These are phyloP conservation scores for Agrypnia vestita DNA, from an alignment of 1,140 invertebrate genomes.

Conservation along the genomic window DNA sequence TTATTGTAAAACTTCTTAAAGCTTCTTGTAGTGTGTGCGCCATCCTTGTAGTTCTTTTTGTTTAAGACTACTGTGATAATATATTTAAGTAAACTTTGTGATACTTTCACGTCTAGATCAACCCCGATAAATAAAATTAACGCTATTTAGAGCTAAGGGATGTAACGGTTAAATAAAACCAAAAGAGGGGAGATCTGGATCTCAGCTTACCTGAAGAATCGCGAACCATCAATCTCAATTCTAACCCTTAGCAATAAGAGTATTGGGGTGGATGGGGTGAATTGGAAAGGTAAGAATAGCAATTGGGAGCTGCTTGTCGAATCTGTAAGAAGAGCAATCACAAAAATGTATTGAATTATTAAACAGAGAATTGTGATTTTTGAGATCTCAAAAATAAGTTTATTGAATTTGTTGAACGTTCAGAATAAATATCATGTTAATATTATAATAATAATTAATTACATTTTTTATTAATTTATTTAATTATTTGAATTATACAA, in stretches of 20 bases:
- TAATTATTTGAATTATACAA: too few relatives aligned
- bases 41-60: too few relatives aligned
- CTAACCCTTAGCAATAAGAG: conserved; percentile 5
- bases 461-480: too few relatives aligned
- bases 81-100: background rate
- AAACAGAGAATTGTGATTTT: too few relatives aligned
- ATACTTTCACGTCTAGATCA: background rate
- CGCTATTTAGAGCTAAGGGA: background rate
- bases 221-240: conserved; percentile 15
- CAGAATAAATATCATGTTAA: too few relatives aligned
- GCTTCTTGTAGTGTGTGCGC: too few relatives aligned
- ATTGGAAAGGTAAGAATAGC: background rate
- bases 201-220: background rate
- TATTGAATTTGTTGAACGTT: too few relatives aligned
- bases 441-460: too few relatives aligned
- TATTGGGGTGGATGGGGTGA: conserved; percentile 11
- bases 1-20: too few relatives aligned
- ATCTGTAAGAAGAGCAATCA: conserved; percentile 1
- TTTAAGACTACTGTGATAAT: too few relatives aligned
- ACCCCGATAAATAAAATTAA: background rate
- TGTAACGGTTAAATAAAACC: conserved; percentile 3
- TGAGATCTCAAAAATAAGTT: too few relatives aligned
- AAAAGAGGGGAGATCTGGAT: background rate
- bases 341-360: background rate
- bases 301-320: conserved; percentile 9